Percentiles rank a stretch among this genome's conserved stretches.
Evolutionary conservation across 2,113 vertebrate genomes (phyloP).

Genomic region (Ailurus styani): DNA sequence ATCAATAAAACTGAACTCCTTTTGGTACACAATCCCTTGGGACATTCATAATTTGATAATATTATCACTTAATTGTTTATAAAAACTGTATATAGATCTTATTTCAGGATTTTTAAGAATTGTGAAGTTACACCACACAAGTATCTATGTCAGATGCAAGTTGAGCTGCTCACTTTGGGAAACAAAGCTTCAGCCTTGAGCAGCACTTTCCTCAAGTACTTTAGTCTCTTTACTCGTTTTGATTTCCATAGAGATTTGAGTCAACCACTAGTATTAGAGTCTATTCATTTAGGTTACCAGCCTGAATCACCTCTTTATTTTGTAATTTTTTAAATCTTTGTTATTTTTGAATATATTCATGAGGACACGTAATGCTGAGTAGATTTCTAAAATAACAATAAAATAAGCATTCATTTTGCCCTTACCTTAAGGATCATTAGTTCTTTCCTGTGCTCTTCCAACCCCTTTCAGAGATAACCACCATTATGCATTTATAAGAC

Average conservation of each 20-base stretch:
- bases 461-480: neutral
- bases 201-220: neutral
- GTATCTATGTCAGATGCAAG: neutral
- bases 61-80: neutral
- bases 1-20: constrained; percentile 15
- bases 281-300: neutral
- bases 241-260: neutral
- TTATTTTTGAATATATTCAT: neutral
- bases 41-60: constrained; percentile 4
- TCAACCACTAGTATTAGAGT: neutral
- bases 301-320: neutral
- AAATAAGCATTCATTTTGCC: neutral
- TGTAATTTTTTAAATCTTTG: neutral
- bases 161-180: neutral
- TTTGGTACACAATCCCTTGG: neutral
- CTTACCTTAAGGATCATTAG: neutral
- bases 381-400: neutral
- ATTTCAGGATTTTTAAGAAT: neutral
- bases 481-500: neutral
- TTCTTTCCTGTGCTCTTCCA: neutral
- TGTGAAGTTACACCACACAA: neutral
- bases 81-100: neutral
- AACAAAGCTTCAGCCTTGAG: neutral
- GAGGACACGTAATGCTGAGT: neutral
- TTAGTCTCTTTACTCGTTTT: neutral